phyloP scores from a whole-genome alignment of 2,113 vertebrate species.

The Mastomys coucha region DNA sequence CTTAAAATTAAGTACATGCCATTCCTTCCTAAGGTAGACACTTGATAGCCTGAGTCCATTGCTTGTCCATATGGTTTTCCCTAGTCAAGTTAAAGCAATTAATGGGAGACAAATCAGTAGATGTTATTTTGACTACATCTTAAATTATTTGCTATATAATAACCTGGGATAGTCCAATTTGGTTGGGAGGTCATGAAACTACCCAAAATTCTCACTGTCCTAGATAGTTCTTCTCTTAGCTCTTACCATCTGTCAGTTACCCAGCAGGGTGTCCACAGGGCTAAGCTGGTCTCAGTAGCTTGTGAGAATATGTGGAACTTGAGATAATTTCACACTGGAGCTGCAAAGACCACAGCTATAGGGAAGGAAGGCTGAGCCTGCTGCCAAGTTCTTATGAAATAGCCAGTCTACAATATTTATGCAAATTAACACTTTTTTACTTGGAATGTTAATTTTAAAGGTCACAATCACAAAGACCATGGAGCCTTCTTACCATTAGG shows the following conservation, averaged over 20 bases:
- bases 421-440: conserved; percentile 63
- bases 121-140: background rate
- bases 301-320: background rate
- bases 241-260: conserved; percentile 20
- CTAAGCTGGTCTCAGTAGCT: conserved; percentile 35
- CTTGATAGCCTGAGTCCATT: background rate
- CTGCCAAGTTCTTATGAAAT: conserved; percentile 58
- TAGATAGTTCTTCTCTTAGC: conserved; percentile 20
- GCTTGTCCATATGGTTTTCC: background rate
- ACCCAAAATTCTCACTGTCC: conserved; percentile 13
- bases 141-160: background rate
- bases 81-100: background rate
- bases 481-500: conserved; percentile 17
- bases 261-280: conserved; percentile 38
- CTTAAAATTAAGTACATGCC: background rate
- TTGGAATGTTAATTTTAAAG: conserved; percentile 68
- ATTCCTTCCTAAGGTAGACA: background rate
- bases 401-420: conserved; percentile 64
- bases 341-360: conserved; percentile 31
- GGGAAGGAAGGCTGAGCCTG: background rate
- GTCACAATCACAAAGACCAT: conserved; percentile 27
- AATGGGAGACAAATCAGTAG: background rate
- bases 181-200: background rate
- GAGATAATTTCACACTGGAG: conserved; percentile 53
- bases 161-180: background rate